Evolutionary conservation across 37 sponge, comb jelly and placozoan genomes (phyloP), one percentile per base, ranked within the genome.

Genomic region (Eunapius fragilis): DNA sequence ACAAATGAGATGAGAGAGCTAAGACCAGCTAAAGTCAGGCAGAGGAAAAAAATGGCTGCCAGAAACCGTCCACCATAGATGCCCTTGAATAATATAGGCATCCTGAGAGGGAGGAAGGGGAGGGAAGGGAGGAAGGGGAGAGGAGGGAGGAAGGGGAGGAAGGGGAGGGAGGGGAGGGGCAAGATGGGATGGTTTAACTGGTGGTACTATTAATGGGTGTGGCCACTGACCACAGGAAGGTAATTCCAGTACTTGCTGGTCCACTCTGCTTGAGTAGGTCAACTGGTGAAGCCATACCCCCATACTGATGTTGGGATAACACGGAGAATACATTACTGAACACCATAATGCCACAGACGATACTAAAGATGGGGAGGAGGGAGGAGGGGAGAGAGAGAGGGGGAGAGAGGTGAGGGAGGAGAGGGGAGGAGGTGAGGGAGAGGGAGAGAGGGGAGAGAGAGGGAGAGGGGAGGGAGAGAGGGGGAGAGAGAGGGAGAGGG

Each of bases 211-310:
- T n/a, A n/a, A n/a, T n/a, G 68, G 80, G 32, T 80, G 68, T 67
- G 80, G 80, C 3, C 67, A 38, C 85, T 69, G 13, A 96, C 96
- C 94, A 93, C 47, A 96, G 91, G 87, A 96, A 96, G 0, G 96
- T 96, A 36, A 96, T 82, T 3, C 96, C 96, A 75, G 96, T 96
- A 77, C 93, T 96, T 37, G 87, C 91, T 35, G 85, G 86, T 68
- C 96, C 96, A 38, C 87, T 96, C 26, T 84, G 69, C 22, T 68
- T 85, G 3, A 96, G 85, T 4, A 83, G 77, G 4, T 78, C 70
- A 2, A 96, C 79, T 25, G 93, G 85, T 19, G 58, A 58, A 2
- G 68, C 74, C 26, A 48, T 38, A 4, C 49, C 22, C 30, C 67
- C 32, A 2, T 70, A 19, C 0, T 81, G 86, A 45, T 93, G 49